Conservation (phyloP, 2,113 vertebrate species). For the Aix galericulata region DNA sequence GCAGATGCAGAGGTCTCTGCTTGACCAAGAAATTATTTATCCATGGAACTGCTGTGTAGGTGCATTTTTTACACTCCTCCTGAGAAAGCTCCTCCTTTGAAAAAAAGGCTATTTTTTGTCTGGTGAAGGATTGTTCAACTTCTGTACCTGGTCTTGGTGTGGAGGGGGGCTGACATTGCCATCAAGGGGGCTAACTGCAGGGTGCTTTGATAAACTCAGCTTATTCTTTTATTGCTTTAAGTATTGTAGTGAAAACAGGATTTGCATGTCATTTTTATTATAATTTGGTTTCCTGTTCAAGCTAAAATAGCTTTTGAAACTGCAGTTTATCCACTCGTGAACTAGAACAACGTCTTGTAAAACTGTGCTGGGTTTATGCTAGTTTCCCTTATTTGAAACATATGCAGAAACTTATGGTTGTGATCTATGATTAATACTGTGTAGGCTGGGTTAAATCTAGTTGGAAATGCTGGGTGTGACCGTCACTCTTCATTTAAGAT, state of each 20-base stretch:
- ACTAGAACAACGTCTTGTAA: slow-evolving; percentile 57
- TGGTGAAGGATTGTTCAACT: background rate
- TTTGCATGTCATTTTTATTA: slow-evolving; percentile 70
- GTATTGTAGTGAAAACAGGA: slow-evolving; percentile 54
- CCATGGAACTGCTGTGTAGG: background rate
- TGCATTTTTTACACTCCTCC: background rate
- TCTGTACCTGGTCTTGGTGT: background rate
- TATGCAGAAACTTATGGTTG: slow-evolving; percentile 62
- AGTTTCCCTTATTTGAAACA: slow-evolving; percentile 62
- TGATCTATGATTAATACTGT: slow-evolving; percentile 62
- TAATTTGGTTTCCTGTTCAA: slow-evolving; percentile 64
- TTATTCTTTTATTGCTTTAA: slow-evolving; percentile 45
- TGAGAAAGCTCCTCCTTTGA: background rate
- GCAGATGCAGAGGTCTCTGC: background rate
- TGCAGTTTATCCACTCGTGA: slow-evolving; percentile 62
- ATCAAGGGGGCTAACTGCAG: background rate
- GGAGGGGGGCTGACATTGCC: background rate
- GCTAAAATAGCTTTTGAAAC: slow-evolving; percentile 58
- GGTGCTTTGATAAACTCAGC: slow-evolving; percentile 12
- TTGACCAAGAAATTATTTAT: background rate
- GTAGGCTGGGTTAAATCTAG: slow-evolving; percentile 37
- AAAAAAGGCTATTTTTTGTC: background rate
- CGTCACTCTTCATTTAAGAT: slow-evolving; percentile 61
- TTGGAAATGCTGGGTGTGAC: slow-evolving; percentile 61
- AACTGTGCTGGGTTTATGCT: slow-evolving; percentile 28